phyloP scores from a whole-genome alignment of 2,888 invertebrate genomes.

The Drosophila birchii region DNA sequence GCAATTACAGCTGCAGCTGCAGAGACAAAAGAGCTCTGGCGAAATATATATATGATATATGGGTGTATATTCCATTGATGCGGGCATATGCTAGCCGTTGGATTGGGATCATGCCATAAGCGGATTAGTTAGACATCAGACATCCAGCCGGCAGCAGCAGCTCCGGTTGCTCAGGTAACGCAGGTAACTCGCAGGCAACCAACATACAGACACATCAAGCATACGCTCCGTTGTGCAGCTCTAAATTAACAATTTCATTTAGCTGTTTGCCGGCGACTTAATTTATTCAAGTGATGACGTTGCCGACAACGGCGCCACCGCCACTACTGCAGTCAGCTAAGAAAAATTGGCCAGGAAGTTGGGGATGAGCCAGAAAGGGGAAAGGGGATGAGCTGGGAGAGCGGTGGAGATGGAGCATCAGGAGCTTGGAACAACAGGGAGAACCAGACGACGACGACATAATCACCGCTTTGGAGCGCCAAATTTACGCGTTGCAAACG shows the following conservation, averaged over 20 bases:
- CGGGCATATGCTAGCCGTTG: slow-evolving; percentile 49
- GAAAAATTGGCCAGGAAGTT: slow-evolving; percentile 67
- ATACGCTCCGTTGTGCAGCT: slow-evolving; percentile 64
- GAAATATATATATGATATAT: not conserved
- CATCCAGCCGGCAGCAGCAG: slow-evolving; percentile 55
- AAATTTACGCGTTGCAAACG: slow-evolving; percentile 64
- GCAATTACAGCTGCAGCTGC: slow-evolving; percentile 39
- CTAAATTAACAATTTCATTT: slow-evolving; percentile 76
- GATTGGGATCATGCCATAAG: slow-evolving; percentile 63
- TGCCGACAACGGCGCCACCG: slow-evolving; percentile 9
- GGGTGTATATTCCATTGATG: slow-evolving; percentile 28
- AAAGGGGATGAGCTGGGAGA: slow-evolving; percentile 1
- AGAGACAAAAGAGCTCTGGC: slow-evolving; percentile 20
- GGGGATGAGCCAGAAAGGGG: not conserved
- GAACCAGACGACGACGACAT: slow-evolving; percentile 60
- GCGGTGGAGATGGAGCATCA: not conserved
- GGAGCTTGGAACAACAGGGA: slow-evolving; percentile 2
- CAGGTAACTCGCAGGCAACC: slow-evolving; percentile 9
- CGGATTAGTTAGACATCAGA: slow-evolving; percentile 63
- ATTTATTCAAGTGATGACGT: slow-evolving; percentile 70
- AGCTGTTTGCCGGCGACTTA: slow-evolving; percentile 63
- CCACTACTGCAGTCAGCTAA: slow-evolving; percentile 43
- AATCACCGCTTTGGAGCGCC: slow-evolving; percentile 72
- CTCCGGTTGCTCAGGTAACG: slow-evolving; percentile 27
- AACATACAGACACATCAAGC: slow-evolving; percentile 66